These are phyloP conservation scores for Zootermopsis nevadensis DNA, from an alignment of 2,888 invertebrate genomes.

Conservation along the genomic window DNA sequence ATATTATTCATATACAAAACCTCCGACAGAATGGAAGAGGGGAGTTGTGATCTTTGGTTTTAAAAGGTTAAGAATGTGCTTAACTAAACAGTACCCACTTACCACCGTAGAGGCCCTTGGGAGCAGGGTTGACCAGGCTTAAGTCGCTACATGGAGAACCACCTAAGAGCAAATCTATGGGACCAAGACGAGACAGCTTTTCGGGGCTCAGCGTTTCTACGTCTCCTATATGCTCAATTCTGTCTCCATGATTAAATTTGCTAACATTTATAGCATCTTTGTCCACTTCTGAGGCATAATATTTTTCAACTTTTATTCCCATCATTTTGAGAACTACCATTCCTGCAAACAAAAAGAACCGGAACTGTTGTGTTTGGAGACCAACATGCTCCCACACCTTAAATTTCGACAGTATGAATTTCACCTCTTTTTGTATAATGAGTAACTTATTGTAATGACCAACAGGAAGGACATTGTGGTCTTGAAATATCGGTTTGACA, in stretches of 20 bases:
- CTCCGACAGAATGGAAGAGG: too few species aligned
- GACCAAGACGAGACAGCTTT: conserved; percentile 62
- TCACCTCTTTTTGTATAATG: too few species aligned
- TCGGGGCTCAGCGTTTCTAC: conserved; percentile 61
- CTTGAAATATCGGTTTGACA: too few species aligned
- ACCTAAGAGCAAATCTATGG: conserved; percentile 70
- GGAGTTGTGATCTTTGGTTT: too few species aligned
- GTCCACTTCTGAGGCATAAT: conserved; percentile 69
- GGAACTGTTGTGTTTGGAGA: background rate
- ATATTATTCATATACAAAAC: too few species aligned
- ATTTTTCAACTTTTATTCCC: conserved; percentile 64
- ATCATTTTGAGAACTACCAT: conserved; percentile 64
- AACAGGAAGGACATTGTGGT: too few species aligned
- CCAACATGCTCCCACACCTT: too few species aligned
- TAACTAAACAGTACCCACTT: conserved; percentile 44
- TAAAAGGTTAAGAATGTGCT: too few species aligned
- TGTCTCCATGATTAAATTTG: conserved; percentile 61
- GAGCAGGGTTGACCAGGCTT: conserved; percentile 68
- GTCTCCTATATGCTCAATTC: conserved; percentile 65
- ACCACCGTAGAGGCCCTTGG: conserved; percentile 68
- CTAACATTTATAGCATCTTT: conserved; percentile 64
- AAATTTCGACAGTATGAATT: too few species aligned
- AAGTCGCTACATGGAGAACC: conserved; percentile 72
- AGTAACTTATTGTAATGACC: too few species aligned
- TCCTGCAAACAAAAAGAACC: conserved; percentile 62